Conservation (phyloP, 2,113 vertebrate genomes). For the Cyprinodon variegatus region DNA sequence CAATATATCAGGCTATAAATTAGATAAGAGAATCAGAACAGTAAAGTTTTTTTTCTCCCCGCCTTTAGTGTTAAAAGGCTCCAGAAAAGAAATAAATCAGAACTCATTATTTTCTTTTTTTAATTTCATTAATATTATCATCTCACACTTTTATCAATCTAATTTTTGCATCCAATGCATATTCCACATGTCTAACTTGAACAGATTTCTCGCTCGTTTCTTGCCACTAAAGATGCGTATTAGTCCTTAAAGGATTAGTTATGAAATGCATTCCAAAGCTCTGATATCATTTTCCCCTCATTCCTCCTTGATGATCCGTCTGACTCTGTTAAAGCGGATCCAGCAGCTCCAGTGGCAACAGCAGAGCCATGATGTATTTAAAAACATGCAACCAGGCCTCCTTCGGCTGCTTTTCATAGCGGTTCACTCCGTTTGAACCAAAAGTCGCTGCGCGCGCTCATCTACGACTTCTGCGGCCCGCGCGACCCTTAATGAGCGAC, state of each 20-base stretch:
- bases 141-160: not conserved
- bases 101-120: not conserved
- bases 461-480: slow-evolving; percentile 59
- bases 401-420: not conserved
- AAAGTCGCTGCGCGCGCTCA: not conserved
- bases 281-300: not conserved
- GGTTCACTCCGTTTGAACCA: not conserved
- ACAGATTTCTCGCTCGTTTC: not conserved
- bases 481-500: not conserved
- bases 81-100: not conserved
- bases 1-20: too few relatives aligned
- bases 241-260: not conserved
- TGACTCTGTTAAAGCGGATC: not conserved
- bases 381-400: not conserved
- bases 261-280: not conserved
- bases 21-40: too few relatives aligned
- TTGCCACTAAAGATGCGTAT: not conserved
- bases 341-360: not conserved
- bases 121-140: not conserved
- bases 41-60: too few relatives aligned
- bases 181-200: not conserved
- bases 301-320: not conserved
- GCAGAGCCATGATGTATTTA: not conserved
- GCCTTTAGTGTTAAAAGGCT: too few relatives aligned
- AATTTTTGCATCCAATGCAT: not conserved